Evolutionary conservation across 2,797 vertebrate species (phyloP), one percentile per base, ranked within the genome.

Genomic region (Apodemus agrarius): DNA sequence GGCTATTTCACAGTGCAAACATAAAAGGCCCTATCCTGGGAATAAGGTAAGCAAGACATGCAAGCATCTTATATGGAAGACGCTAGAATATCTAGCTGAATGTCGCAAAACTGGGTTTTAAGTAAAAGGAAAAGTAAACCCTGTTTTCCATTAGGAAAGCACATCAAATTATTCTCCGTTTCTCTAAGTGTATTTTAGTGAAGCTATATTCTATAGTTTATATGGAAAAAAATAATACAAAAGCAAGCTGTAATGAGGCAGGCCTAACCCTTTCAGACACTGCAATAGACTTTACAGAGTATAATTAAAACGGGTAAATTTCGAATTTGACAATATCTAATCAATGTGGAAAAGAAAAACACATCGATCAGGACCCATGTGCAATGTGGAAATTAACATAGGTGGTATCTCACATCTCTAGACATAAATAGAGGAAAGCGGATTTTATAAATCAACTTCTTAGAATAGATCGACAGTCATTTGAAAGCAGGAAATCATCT

Each of bases 121-220:
- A 88, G 49, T 52, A 84, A 92, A 90, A 93, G 31, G 13, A 89
- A 96, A 91, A 95, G 69, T 67, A 93, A 91, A 69, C 14, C 11
- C 59, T 90, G 21, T 31, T 94, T 43, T 94, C 80, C 52, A 86
- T 82, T 14, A 76, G 82, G 37, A 65, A 92, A 95, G 95, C 81
- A 37, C 67, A 75, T 89, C 65, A 95, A 95, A 93, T 7, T 59
- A 26, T 76, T 54, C 21, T 4, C 43, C 91, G 8, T 80, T 92
- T 90, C 37, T 84, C 84, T 57, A 46, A 63, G 79, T 90, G 37
- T 82, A 74, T 81, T 89, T 96, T 95, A 94, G 82, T 69, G 7
- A 19, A 52, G 22, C 5, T 83, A 76, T 43, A 54, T 16, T 94
- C 34, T 67, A 81, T 13, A 79, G 59, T 95, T 88, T 82, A 57